Evolutionary conservation across 1,140 invertebrate species (phyloP).

Genomic region (Aplysia californica): DNA sequence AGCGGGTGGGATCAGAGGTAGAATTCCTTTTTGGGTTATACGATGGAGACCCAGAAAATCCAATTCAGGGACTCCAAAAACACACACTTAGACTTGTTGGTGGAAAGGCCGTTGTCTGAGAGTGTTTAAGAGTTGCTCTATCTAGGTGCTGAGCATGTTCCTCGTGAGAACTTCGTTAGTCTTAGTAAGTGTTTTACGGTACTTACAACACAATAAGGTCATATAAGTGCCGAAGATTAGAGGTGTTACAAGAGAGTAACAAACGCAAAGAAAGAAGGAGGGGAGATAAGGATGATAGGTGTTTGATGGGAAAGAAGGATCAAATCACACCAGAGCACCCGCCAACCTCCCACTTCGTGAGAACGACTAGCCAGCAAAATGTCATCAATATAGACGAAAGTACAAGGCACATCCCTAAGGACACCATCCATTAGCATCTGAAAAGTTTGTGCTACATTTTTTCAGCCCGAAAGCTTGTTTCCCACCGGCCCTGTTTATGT

Average conservation of each 20-base stretch:
- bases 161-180: too few relatives aligned
- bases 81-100: slow-evolving; percentile 2
- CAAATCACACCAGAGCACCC: too few relatives aligned
- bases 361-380: background rate
- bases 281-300: too few relatives aligned
- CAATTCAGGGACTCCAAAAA: background rate
- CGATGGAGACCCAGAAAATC: background rate
- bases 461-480: slow-evolving; percentile 23
- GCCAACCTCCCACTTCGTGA: too few relatives aligned
- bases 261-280: too few relatives aligned
- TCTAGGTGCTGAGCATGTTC: background rate
- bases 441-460: slow-evolving; percentile 18
- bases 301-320: too few relatives aligned
- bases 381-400: slow-evolving; percentile 2
- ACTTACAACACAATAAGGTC: too few relatives aligned
- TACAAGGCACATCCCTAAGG: background rate
- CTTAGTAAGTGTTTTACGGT: too few relatives aligned
- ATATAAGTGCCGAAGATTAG: too few relatives aligned
- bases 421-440: slow-evolving; percentile 18
- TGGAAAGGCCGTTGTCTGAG: background rate
- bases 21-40: background rate
- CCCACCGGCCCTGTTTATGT: too few relatives aligned
- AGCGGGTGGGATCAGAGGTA: background rate
- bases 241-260: too few relatives aligned
- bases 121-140: background rate